Percentiles rank a stretch among this genome's conserved stretches.
These are phyloP conservation scores for Leptogaster cylindrica DNA, from an alignment of 2,888 invertebrate species.

Conservation along the genomic window DNA sequence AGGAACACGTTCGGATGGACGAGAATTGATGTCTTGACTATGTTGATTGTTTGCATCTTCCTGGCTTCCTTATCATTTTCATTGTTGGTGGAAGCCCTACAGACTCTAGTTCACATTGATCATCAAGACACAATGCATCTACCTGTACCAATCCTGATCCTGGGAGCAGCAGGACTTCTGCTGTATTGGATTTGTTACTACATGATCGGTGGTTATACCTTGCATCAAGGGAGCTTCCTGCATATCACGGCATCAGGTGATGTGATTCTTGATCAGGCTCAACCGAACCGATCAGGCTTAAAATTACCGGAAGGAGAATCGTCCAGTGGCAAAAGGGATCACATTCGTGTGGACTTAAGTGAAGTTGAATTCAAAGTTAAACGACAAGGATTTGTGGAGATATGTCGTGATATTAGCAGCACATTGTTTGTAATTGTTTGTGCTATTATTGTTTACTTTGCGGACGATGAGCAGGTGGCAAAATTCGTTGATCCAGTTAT, in stretches of 20 bases:
- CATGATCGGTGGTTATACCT: constrained; percentile 79
- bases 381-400: constrained; percentile 68
- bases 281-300: constrained; percentile 56
- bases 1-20: constrained; percentile 94
- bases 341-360: constrained; percentile 43
- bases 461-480: constrained; percentile 66
- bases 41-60: constrained; percentile 81
- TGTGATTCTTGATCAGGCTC: constrained; percentile 67
- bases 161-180: constrained; percentile 74
- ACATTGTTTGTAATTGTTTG: constrained; percentile 78
- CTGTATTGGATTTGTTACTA: constrained; percentile 80
- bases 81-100: constrained; percentile 79
- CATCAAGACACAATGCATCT: constrained; percentile 77
- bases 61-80: constrained; percentile 84
- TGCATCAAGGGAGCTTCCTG: constrained; percentile 74
- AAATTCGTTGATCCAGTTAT: constrained; percentile 78
- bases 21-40: constrained; percentile 84
- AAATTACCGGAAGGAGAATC: constrained; percentile 62
- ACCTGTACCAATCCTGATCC: constrained; percentile 74
- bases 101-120: constrained; percentile 77
- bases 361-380: constrained; percentile 54
- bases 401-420: constrained; percentile 69
- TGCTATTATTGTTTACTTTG: constrained; percentile 68
- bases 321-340: constrained; percentile 60
- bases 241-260: constrained; percentile 70